Base-by-base conservation (phyloP, 1,140 invertebrate genomes). In the Phymastichus coffea region DNA sequence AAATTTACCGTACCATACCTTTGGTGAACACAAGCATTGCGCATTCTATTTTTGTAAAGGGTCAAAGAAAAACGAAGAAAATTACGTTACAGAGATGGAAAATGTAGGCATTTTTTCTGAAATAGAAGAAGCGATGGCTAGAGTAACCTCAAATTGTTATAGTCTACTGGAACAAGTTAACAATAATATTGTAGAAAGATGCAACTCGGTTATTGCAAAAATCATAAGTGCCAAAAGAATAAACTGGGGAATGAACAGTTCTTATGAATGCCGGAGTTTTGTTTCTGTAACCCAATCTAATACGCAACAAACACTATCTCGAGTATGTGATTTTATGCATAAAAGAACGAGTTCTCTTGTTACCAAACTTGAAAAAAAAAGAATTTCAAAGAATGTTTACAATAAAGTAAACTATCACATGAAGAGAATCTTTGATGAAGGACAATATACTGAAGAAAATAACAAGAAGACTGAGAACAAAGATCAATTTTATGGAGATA, bases 141-240 rank as follows among this genome's bases (percentile, higher is more conserved):
- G 61, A 33, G 46, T 71, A 2, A 61, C 54, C 19, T 17, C 33
- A 26, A 40, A 69, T 54, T 44, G 68, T 20, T 17, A 63, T 3
- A 71, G 69, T 56, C 65, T 76, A n/a, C 52, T 80, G 8, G 43
- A 66, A 1, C 68, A 76, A 55, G 64, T 68, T 15, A 77, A 72
- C 23, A 81, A 73, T 46, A 81, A 81, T 61, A 22, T 54, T 23
- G 72, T 69, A 7, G 80, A 82, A 68, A 20, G 38, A n/a, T 80
- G 71, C 65, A 74, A 78, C 63, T 49, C 60, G 6, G 63, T 69
- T 9, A 49, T 76, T 7, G 52, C 51, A 4, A 79, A 79, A 63
- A 64, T 57, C 52, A 66, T 71, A 23, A 67, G 70, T 40, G 78
- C 75, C 10, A 81, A 80, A 65, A 43, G 71, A 52, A 61, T 71